These are phyloP conservation scores for Scartelaos histophorus DNA, from an alignment of 2,113 vertebrate genomes.

Conservation along the genomic window DNA sequence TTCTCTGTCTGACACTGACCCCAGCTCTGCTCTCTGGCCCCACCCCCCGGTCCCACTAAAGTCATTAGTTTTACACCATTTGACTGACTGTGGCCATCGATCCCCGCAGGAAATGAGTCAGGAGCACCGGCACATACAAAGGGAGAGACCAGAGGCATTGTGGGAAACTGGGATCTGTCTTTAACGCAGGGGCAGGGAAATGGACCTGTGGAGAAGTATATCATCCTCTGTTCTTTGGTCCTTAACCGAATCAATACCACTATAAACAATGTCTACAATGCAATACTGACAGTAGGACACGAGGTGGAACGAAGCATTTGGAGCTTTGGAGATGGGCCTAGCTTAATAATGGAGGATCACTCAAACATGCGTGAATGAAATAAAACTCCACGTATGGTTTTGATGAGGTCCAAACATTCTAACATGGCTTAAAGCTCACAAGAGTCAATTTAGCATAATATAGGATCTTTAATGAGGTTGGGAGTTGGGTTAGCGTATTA, in stretches of 20 bases:
- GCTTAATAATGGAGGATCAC: too few relatives aligned
- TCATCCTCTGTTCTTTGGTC: background rate
- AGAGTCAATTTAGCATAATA: too few relatives aligned
- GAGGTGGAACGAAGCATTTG: too few relatives aligned
- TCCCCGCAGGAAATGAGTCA: slow-evolving; percentile 56
- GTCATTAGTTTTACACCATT: slow-evolving; percentile 55
- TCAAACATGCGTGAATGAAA: too few relatives aligned
- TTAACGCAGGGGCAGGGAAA: slow-evolving; percentile 26
- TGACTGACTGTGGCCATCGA: slow-evolving; percentile 64
- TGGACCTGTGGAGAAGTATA: background rate
- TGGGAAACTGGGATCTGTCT: slow-evolving; percentile 42
- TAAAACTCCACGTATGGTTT: too few relatives aligned
- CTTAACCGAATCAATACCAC: background rate
- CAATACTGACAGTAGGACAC: too few relatives aligned
- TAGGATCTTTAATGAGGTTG: too few relatives aligned
- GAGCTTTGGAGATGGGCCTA: too few relatives aligned
- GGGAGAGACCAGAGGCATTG: slow-evolving; percentile 21
- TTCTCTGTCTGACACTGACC: slow-evolving; percentile 6
- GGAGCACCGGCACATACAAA: slow-evolving; percentile 41
- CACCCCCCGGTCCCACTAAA: slow-evolving; percentile 29
- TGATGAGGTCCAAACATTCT: too few relatives aligned
- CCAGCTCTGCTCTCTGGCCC: slow-evolving; percentile 12
- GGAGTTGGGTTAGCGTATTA: too few relatives aligned
- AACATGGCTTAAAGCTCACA: too few relatives aligned
- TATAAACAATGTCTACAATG: background rate